A percentile compares a stretch with the other conserved stretches of the same genome.
Evolutionary conservation across 1,140 invertebrate species (phyloP).

Genomic region (Nylanderia fulva): DNA sequence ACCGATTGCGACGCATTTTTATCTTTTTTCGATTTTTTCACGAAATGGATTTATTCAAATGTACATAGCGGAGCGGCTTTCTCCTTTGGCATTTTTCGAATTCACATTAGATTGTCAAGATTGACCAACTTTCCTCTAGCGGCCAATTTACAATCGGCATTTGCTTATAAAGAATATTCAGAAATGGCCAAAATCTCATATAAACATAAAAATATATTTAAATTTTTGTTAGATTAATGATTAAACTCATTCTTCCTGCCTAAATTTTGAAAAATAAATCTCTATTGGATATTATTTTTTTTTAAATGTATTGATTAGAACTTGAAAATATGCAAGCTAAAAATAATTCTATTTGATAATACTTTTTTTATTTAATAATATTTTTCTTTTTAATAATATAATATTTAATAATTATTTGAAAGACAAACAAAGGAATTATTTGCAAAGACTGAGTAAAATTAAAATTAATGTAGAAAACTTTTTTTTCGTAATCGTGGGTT

Average conservation of each 20-base stretch:
- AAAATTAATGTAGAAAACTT: not conserved
- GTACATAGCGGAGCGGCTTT: slow-evolving; percentile 35
- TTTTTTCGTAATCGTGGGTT: not conserved
- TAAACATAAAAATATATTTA: too few relatives aligned
- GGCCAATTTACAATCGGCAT: not conserved
- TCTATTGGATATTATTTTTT: not conserved
- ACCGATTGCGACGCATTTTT: slow-evolving; percentile 46
- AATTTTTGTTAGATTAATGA: not conserved
- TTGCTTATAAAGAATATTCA: not conserved
- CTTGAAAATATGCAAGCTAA: too few relatives aligned
- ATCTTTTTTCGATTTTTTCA: slow-evolving; percentile 27
- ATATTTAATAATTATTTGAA: too few relatives aligned
- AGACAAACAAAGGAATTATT: too few relatives aligned
- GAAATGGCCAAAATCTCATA: too few relatives aligned
- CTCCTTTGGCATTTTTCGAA: slow-evolving; percentile 25
- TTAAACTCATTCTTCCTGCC: not conserved
- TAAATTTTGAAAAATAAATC: not conserved
- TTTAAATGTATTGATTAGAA: not conserved
- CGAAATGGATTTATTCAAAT: slow-evolving; percentile 51
- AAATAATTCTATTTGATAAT: not conserved
- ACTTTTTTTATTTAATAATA: too few relatives aligned
- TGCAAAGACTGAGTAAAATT: not conserved
- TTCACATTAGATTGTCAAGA: not conserved
- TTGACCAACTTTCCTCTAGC: not conserved
- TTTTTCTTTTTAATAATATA: too few relatives aligned